Conservation (phyloP, 2,113 vertebrate species). For the Mobula hypostoma region DNA sequence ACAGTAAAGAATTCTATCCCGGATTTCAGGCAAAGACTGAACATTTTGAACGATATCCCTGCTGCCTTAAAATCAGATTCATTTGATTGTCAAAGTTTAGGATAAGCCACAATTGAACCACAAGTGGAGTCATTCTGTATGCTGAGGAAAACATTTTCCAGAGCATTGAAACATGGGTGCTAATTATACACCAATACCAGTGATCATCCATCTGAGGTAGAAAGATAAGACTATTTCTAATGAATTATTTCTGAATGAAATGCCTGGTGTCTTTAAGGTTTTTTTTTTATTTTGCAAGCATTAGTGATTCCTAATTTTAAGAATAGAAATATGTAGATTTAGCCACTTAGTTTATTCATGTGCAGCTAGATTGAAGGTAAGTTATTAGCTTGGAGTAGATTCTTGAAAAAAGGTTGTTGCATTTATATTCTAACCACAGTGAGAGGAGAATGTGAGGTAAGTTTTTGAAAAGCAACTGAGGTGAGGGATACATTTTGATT, state of each 20-base stretch:
- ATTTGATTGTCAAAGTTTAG: constrained; percentile 22
- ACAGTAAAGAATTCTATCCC: constrained; percentile 1
- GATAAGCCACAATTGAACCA: constrained; percentile 10
- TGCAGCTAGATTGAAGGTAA: background rate
- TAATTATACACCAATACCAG: background rate
- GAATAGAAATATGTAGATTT: background rate
- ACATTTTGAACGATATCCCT: background rate
- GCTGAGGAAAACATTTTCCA: background rate
- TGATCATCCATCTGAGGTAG: background rate
- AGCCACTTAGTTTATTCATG: background rate
- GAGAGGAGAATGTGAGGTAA: background rate
- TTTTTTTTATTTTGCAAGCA: background rate
- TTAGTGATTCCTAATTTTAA: background rate
- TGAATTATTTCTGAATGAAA: constrained; percentile 13
- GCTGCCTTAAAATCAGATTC: constrained; percentile 13
- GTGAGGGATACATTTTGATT: background rate
- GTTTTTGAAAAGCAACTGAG: background rate
- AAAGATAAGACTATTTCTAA: constrained; percentile 18
- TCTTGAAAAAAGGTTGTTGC: background rate
- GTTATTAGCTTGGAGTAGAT: background rate
- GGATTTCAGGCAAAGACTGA: background rate
- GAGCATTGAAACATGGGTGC: background rate
- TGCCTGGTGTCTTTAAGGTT: background rate
- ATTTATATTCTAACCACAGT: background rate
- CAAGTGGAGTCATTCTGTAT: background rate